Conservation (phyloP, 2,113 vertebrate species). For the Clupea harengus region DNA sequence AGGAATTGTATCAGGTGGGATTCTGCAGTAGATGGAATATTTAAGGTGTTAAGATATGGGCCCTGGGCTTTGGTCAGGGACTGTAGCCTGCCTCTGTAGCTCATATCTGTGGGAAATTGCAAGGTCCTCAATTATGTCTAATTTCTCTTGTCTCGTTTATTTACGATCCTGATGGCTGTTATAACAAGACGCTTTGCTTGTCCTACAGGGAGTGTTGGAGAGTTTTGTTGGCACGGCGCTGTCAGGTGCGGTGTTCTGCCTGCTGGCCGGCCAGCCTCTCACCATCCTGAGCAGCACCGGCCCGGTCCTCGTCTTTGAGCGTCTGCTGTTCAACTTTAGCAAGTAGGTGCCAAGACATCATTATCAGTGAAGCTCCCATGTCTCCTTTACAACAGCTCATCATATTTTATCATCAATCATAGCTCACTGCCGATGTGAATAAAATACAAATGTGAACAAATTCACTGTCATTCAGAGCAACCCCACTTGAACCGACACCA, state of each 20-base stretch:
- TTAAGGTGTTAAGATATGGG: background rate
- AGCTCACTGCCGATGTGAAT: background rate
- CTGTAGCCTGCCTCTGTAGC: background rate
- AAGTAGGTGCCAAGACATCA: constrained; percentile 67
- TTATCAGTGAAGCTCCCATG: background rate
- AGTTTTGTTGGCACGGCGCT: constrained; percentile 95
- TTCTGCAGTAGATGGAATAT: background rate
- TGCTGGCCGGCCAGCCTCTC: constrained; percentile 91
- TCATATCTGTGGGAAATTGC: background rate
- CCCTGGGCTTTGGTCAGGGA: background rate
- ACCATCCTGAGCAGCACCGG: constrained; percentile 97
- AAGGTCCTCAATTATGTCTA: background rate
- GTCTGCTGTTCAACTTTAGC: constrained; percentile 96
- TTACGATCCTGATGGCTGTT: background rate
- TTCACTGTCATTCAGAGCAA: background rate
- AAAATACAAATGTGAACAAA: background rate
- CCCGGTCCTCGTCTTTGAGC: constrained; percentile 93
- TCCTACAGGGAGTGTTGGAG: constrained; percentile 87
- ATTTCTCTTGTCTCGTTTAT: background rate
- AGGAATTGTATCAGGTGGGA: no score
- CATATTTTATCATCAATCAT: background rate
- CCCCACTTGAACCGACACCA: background rate
- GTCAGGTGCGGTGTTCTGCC: constrained; percentile 85
- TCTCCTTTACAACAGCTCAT: background rate
- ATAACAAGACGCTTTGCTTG: background rate